Conservation (phyloP, 2,888 invertebrate genomes). For the Oxytorus armatus region DNA sequence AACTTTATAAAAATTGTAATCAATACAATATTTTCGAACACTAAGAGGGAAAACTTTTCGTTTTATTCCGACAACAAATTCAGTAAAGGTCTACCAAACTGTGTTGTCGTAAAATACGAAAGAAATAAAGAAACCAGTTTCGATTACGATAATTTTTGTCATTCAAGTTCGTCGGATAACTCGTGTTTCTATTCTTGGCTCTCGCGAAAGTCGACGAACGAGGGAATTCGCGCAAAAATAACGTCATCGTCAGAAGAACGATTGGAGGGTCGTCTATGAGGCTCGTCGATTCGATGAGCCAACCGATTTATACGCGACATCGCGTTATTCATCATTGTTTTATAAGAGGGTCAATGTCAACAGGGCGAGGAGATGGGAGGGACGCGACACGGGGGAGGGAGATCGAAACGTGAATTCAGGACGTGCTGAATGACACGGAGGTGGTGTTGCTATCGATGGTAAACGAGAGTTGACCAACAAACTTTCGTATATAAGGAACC, state of each 20-base stretch:
- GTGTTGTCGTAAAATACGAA: not conserved
- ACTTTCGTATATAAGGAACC: constrained; percentile 79
- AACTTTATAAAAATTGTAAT: no score
- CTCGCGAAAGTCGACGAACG: constrained; percentile 27
- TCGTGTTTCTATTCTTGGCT: not conserved
- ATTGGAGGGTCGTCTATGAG: constrained; percentile 55
- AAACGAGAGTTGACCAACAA: constrained; percentile 63
- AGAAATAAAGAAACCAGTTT: not conserved
- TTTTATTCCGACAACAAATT: not conserved
- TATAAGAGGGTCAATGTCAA: constrained; percentile 84
- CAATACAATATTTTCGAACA: no score
- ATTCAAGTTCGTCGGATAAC: not conserved
- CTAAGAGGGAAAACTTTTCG: not conserved
- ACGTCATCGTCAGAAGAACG: constrained; percentile 28
- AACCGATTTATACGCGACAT: constrained; percentile 56
- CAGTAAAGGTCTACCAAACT: not conserved
- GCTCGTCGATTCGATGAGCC: constrained; percentile 60
- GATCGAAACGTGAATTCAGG: constrained; percentile 55
- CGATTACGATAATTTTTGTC: not conserved
- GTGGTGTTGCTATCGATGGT: constrained; percentile 46
- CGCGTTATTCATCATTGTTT: constrained; percentile 73
- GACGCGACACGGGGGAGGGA: no score
- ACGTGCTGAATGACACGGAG: constrained; percentile 52
- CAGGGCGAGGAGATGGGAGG: constrained; percentile 30
- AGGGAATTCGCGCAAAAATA: constrained; percentile 23